Base-by-base conservation (phyloP, 2,888 invertebrate species). In the Carcina quercana region DNA sequence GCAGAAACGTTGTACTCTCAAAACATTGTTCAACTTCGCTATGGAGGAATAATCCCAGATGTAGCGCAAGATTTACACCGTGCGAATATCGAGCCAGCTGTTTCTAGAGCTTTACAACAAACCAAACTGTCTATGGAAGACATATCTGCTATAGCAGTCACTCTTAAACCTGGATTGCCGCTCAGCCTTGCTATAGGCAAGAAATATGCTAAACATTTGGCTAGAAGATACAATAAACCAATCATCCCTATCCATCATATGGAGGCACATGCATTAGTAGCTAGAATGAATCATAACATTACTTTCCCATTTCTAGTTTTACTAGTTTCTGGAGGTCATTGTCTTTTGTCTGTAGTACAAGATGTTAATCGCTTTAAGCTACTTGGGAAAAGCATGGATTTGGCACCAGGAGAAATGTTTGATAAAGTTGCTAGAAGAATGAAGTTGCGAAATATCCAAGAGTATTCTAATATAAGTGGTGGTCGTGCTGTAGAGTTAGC, bases 231-330 rank as follows among this genome's bases (percentile, higher is more conserved):
- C 43, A 82, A 86, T 0, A 94, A 92, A 67, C 97, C 97, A 0
- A 86, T 98, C 33, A 95, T 99, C 62, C 97, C 98, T 0, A 93
- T 99, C 43, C 98, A 99, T 78, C 99, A 99, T 53, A 99, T 99
- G 99, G 92, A 98, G 83, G 99, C 99, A 1, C 99, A 99, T 85
- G 97, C 98, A 7, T 79, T 99, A 33, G 94, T 94, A 17, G 91
- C 89, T 5, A 88, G 97, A 65, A 91, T 97, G 90, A 76, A 80
- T 22, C 54, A 89, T 57, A 62, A 88, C 49, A 80, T 96, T 32
- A 70, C 88, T 27, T 98, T 93, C 82, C 98, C 98, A 28, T 98
- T 92, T 74, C 75, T 98, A 38, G 93, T 93, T 13, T 82, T 98
- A 13, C 78, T 98, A 20, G 91, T 96, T 50, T 98, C 97, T 52